Conservation (phyloP, 2,113 vertebrate species). For the Triplophysa dalaica region DNA sequence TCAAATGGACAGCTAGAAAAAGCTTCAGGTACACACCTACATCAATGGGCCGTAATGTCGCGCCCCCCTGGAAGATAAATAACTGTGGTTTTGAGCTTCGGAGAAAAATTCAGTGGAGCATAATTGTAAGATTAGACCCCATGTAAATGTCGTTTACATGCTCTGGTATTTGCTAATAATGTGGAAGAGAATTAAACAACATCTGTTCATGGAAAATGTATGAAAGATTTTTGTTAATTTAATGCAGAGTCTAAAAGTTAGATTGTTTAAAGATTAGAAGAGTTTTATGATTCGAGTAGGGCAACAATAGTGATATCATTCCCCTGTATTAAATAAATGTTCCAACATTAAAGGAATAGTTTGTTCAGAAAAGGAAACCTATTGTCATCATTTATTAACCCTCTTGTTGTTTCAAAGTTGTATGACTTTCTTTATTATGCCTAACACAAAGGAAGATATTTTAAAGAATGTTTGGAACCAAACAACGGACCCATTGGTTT, state of each 20-base stretch:
- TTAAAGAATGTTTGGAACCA: too few relatives aligned
- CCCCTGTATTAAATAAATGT: too few relatives aligned
- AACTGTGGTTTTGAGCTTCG: neutral
- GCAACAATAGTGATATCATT: too few relatives aligned
- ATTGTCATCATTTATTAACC: too few relatives aligned
- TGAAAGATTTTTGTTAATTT: neutral
- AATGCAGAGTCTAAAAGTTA: neutral
- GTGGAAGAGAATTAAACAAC: neutral
- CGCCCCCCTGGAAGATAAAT: neutral
- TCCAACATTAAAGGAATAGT: too few relatives aligned
- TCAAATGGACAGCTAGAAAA: conserved; percentile 64
- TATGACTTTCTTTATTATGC: too few relatives aligned
- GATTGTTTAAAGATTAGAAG: neutral
- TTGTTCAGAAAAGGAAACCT: too few relatives aligned
- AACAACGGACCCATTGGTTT: too few relatives aligned
- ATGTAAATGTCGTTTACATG: neutral
- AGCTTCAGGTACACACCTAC: conserved; percentile 34
- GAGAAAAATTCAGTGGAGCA: neutral
- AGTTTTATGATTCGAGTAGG: too few relatives aligned
- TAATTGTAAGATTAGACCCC: neutral
- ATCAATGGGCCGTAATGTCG: neutral
- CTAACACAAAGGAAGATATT: too few relatives aligned
- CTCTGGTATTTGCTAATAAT: neutral
- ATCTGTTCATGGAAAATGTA: neutral
- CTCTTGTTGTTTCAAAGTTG: too few relatives aligned